phyloP scores from a whole-genome alignment of 2,797 vertebrate genomes.

The Ctenopoma multispine region DNA sequence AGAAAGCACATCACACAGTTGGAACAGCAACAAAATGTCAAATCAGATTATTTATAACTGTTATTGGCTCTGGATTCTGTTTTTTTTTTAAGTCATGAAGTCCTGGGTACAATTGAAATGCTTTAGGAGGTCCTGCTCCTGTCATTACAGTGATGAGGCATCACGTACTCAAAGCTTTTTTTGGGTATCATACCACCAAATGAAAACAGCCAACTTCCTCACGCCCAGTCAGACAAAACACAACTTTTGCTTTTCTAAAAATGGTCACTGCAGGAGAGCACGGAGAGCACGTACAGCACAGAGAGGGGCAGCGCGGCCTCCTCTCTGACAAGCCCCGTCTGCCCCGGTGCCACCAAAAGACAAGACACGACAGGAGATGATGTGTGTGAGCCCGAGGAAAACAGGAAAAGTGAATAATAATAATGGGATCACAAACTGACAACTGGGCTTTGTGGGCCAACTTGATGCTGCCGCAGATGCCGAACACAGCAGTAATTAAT shows the following conservation, averaged over 20 bases:
- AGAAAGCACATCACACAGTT: conserved; percentile 38
- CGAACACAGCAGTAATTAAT: not conserved
- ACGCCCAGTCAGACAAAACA: conserved; percentile 19
- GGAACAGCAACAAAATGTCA: conserved; percentile 64
- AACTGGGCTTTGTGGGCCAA: conserved; percentile 3
- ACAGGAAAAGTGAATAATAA: conserved; percentile 15
- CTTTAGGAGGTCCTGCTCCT: conserved; percentile 28
- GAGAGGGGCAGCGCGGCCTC: not conserved
- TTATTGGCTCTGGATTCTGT: conserved; percentile 37
- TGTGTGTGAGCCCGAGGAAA: conserved; percentile 4
- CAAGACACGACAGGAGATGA: conserved; percentile 12
- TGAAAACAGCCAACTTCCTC: conserved; percentile 60
- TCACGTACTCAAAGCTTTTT: conserved; percentile 44
- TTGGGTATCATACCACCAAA: conserved; percentile 38
- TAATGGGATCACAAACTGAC: conserved; percentile 5
- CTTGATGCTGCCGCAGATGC: not conserved
- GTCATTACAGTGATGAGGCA: conserved; percentile 21
- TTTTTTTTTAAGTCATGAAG: conserved; percentile 36
- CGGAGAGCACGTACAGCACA: conserved; percentile 34
- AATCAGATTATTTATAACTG: conserved; percentile 51
- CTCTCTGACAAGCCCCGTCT: not conserved
- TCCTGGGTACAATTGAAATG: conserved; percentile 30
- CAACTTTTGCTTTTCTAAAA: conserved; percentile 13
- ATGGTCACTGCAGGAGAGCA: conserved; percentile 31
- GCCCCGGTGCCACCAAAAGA: conserved; percentile 29